These are phyloP conservation scores for Mizuhopecten yessoensis DNA, from an alignment of 1,140 invertebrate species.

Conservation along the genomic window DNA sequence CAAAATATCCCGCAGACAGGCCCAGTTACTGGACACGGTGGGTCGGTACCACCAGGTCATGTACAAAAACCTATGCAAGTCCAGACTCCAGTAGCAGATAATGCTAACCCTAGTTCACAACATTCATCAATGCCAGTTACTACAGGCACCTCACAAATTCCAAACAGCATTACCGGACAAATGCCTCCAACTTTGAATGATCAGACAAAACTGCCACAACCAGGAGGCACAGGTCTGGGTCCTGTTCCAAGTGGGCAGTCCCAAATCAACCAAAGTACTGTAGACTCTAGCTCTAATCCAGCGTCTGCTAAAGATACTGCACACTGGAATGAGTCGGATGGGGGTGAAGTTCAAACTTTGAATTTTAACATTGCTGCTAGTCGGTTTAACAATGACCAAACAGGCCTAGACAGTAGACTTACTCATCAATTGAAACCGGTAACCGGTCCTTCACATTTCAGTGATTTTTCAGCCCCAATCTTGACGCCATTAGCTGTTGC, in stretches of 20 bases:
- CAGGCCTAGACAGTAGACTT: conserved; percentile 31
- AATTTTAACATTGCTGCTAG: conserved; percentile 18
- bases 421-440: conserved; percentile 33
- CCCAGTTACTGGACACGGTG: neutral
- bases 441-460: neutral
- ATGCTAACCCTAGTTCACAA: neutral
- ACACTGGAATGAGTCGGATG: neutral
- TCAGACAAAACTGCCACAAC: conserved; percentile 3
- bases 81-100: neutral
- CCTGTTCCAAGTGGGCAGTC: conserved; percentile 13
- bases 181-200: neutral
- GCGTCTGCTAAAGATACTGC: neutral
- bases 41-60: conserved; percentile 12
- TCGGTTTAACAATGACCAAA: conserved; percentile 8
- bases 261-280: conserved; percentile 21
- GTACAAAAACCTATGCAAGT: conserved; percentile 44
- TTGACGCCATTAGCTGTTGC: conserved; percentile 63
- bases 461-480: conserved; percentile 41
- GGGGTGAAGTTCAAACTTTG: neutral
- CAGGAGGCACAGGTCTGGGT: neutral
- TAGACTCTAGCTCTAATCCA: conserved; percentile 24
- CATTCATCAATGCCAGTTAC: conserved; percentile 39
- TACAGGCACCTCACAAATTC: conserved; percentile 42
- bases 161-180: conserved; percentile 47
- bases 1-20: conserved; percentile 7